phyloP scores from a whole-genome alignment of 1,140 invertebrate genomes.

The Drosophila simulans region DNA sequence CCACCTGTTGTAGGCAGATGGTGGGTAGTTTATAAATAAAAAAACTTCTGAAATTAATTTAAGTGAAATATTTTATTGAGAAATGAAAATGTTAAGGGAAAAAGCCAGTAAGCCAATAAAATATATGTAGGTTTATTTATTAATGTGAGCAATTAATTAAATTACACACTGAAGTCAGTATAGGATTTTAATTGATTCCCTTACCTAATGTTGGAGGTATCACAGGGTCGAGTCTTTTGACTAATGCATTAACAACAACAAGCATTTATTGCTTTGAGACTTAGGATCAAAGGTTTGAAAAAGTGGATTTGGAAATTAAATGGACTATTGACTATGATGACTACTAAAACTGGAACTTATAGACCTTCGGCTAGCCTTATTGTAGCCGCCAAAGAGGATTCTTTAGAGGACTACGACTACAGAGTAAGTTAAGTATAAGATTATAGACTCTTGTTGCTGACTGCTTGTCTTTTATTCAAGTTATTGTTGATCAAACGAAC shows the following conservation, averaged over 20 bases:
- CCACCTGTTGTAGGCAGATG: slow-evolving; percentile 1
- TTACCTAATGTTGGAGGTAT: slow-evolving; percentile 2
- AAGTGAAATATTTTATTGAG: too few relatives aligned
- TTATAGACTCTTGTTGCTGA: background rate
- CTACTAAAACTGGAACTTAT: slow-evolving; percentile 17
- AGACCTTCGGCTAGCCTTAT: slow-evolving; percentile 84
- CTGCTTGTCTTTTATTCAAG: slow-evolving; percentile 49
- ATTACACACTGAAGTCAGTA: too few relatives aligned
- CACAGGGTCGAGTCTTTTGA: background rate
- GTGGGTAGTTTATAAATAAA: background rate
- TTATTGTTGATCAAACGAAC: slow-evolving; percentile 89
- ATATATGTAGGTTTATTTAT: too few relatives aligned
- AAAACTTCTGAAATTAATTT: too few relatives aligned
- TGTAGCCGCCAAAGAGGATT: slow-evolving; percentile 59
- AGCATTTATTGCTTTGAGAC: background rate
- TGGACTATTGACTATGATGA: slow-evolving; percentile 30
- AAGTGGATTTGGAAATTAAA: background rate
- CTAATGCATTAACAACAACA: background rate
- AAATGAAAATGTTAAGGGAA: too few relatives aligned
- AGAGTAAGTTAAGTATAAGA: slow-evolving; percentile 32
- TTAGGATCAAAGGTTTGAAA: slow-evolving; percentile 28
- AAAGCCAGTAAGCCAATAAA: too few relatives aligned
- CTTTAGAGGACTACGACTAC: slow-evolving; percentile 56
- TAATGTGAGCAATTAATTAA: too few relatives aligned
- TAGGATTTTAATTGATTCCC: too few relatives aligned